Conservation (phyloP, 2,113 vertebrate species). For the Jaculus jaculus region DNA sequence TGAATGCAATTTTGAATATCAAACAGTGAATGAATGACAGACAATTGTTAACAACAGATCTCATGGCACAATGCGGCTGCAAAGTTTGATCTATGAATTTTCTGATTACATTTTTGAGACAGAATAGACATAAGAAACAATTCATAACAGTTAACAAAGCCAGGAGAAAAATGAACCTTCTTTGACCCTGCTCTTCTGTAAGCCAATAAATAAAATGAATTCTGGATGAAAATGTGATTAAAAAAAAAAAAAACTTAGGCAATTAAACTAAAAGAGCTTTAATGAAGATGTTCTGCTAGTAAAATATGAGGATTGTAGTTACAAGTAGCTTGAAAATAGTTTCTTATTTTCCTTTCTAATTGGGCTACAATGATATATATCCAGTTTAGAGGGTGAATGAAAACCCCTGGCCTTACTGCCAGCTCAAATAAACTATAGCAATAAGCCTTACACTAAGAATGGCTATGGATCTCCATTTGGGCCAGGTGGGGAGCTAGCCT, state of each 20-base stretch:
- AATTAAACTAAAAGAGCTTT: background rate
- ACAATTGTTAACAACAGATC: background rate
- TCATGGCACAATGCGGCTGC: background rate
- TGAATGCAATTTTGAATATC: background rate
- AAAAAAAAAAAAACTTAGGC: no score
- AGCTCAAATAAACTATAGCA: background rate
- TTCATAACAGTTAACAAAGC: constrained; percentile 52
- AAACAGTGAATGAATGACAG: background rate
- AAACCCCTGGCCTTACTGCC: background rate
- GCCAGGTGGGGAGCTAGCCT: background rate
- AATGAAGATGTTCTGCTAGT: background rate
- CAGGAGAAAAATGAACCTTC: background rate
- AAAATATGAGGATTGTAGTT: background rate
- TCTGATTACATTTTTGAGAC: background rate
- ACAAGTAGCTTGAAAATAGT: background rate
- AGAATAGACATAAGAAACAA: background rate
- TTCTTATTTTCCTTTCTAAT: background rate
- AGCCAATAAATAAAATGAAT: constrained; percentile 6
- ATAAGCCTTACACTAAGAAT: background rate
- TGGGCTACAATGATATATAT: background rate
- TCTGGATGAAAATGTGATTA: background rate
- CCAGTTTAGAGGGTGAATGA: background rate
- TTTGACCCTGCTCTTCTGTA: background rate
- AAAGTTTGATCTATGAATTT: background rate
- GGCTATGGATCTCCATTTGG: background rate